Evolutionary conservation across 2,113 vertebrate species (phyloP).

Genomic region (Gymnarchus niloticus): DNA sequence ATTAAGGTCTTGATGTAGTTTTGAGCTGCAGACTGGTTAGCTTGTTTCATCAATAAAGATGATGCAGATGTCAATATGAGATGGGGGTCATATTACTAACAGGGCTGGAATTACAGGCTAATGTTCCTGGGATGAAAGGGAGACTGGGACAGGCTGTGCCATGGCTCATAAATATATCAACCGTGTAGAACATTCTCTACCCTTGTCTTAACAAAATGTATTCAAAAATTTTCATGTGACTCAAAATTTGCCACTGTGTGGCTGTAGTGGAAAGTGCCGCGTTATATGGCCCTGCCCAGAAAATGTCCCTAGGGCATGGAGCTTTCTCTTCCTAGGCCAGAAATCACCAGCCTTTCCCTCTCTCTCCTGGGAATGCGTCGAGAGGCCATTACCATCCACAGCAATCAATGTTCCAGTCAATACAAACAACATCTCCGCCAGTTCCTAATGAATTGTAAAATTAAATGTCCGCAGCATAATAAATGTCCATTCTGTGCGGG

Average conservation of each 20-base stretch:
- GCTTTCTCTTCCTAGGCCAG: conserved; percentile 29
- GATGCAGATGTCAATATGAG: conserved; percentile 65
- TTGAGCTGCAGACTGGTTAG: conserved; percentile 58
- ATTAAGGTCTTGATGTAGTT: conserved; percentile 62
- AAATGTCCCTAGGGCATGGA: not conserved
- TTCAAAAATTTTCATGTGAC: not conserved
- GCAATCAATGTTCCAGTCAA: conserved; percentile 35
- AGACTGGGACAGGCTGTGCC: conserved; percentile 33
- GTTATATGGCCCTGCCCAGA: not conserved
- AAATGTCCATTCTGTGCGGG: conserved; percentile 45
- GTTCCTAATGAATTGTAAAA: conserved; percentile 55
- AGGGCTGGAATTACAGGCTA: conserved; percentile 45
- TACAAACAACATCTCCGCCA: conserved; percentile 31
- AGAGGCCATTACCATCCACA: not conserved
- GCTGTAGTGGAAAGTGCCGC: not conserved
- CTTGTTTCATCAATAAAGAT: conserved; percentile 61
- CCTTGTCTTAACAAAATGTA: not conserved
- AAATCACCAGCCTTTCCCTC: conserved; percentile 29
- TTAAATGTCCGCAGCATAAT: conserved; percentile 46
- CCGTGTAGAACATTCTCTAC: not conserved
- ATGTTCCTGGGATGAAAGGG: conserved; percentile 53
- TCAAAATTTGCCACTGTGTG: not conserved
- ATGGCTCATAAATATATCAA: not conserved
- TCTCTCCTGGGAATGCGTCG: not conserved
- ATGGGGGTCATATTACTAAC: conserved; percentile 63